A percentile compares a stretch with the other conserved stretches of the same genome.
Evolutionary conservation across 2,888 invertebrate genomes (phyloP).

Genomic region (Cataglyphis livida): DNA sequence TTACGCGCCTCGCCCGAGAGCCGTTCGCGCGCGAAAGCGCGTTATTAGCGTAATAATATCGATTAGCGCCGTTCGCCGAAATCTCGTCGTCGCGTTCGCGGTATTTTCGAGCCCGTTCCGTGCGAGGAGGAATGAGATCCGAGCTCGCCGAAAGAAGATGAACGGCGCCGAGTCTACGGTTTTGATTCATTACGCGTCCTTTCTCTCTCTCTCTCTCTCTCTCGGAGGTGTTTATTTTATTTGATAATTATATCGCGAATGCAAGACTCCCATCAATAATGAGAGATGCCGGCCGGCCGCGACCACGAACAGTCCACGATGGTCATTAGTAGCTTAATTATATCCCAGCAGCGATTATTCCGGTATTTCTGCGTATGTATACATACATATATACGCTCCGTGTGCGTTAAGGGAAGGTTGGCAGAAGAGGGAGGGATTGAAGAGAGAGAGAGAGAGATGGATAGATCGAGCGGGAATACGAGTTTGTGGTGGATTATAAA

Average conservation of each 20-base stretch:
- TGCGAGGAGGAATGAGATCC: slow-evolving; percentile 14
- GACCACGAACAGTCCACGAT: slow-evolving; percentile 63
- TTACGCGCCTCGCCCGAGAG: slow-evolving; percentile 31
- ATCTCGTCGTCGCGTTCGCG: slow-evolving; percentile 49
- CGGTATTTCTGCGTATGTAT: slow-evolving; percentile 72
- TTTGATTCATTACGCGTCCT: slow-evolving; percentile 70
- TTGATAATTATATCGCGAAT: slow-evolving; percentile 77
- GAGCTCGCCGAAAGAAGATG: slow-evolving; percentile 4
- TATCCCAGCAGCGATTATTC: slow-evolving; percentile 78
- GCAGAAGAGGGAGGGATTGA: neutral
- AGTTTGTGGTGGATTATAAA: slow-evolving; percentile 74
- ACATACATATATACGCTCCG: neutral
- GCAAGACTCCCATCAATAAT: slow-evolving; percentile 38
- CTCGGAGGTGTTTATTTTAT: slow-evolving; percentile 79
- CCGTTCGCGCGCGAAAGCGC: slow-evolving; percentile 47
- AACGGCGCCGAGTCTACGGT: slow-evolving; percentile 46
- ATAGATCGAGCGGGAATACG: slow-evolving; percentile 53
- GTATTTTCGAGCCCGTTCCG: slow-evolving; percentile 39
- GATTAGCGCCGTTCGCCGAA: slow-evolving; percentile 49
- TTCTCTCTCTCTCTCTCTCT: slow-evolving; percentile 43
- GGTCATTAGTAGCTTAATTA: slow-evolving; percentile 82
- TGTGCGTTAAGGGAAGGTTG: neutral
- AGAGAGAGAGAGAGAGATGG: neutral
- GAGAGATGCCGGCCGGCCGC: slow-evolving; percentile 45
- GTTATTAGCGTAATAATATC: slow-evolving; percentile 52